phyloP scores from a whole-genome alignment of 2,113 vertebrate genomes.

The Oncorhynchus mykiss region DNA sequence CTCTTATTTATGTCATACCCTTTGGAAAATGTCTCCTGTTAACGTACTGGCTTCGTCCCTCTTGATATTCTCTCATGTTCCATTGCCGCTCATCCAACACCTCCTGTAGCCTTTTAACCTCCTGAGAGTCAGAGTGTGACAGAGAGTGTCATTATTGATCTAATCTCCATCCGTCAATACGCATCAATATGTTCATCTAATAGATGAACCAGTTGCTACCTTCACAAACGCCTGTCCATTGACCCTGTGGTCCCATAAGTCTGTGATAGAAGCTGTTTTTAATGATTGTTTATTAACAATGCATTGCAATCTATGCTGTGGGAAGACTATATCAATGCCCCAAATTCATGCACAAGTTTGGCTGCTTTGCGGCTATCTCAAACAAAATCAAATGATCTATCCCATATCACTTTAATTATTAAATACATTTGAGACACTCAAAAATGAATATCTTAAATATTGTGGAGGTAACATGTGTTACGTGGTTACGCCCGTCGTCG shows the following conservation, averaged over 20 bases:
- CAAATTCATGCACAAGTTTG: no score
- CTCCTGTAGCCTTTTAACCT: neutral
- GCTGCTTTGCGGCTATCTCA: no score
- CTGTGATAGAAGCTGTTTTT: no score
- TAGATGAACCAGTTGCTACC: conserved; percentile 50
- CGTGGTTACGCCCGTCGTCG: no score
- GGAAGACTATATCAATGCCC: no score
- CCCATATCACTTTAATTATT: no score
- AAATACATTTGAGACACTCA: no score
- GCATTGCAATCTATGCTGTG: no score
- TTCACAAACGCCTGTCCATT: conserved; percentile 22
- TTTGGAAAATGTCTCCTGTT: neutral
- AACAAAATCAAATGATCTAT: neutral
- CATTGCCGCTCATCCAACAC: conserved; percentile 5
- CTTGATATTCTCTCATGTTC: neutral
- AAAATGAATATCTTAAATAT: no score
- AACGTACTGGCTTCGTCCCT: conserved; percentile 23
- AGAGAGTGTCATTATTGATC: conserved; percentile 49
- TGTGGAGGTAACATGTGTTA: no score
- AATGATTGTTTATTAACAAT: no score
- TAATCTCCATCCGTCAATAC: conserved; percentile 56
- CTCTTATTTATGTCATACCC: conserved; percentile 16
- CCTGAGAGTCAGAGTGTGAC: conserved; percentile 34
- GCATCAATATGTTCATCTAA: conserved; percentile 49
- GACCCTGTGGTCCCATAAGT: neutral